These are phyloP conservation scores for Eulemur mongoz DNA, from an alignment of 2,797 vertebrate genomes.

Conservation along the genomic window DNA sequence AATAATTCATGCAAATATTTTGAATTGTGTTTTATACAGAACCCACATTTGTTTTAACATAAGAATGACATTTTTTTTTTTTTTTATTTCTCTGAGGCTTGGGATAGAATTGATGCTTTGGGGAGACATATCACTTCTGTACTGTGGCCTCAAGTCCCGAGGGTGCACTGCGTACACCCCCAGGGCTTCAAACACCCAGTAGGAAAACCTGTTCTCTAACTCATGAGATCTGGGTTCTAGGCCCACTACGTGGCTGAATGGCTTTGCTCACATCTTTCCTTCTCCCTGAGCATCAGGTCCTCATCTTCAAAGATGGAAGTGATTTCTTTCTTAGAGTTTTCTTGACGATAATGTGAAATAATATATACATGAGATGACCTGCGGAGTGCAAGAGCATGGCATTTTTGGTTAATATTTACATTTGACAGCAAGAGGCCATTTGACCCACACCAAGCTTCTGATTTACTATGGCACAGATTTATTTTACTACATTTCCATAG, in stretches of 20 bases:
- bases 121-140: neutral
- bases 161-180: neutral
- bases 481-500: neutral
- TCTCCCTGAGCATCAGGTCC: neutral
- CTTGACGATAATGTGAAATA: constrained; percentile 13
- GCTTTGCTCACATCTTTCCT: neutral
- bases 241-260: neutral
- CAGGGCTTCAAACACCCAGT: neutral
- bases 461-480: neutral
- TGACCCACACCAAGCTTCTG: constrained; percentile 13
- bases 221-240: neutral
- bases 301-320: neutral
- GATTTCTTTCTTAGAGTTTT: neutral
- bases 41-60: neutral
- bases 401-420: constrained; percentile 17
- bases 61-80: neutral
- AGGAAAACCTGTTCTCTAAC: neutral
- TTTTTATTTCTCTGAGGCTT: neutral
- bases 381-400: neutral
- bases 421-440: constrained; percentile 36
- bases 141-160: neutral
- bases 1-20: neutral
- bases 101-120: neutral
- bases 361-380: neutral
- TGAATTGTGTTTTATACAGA: neutral